Evolutionary conservation across 2,797 vertebrate species (phyloP).

Genomic region (Sebastes aleutianus): DNA sequence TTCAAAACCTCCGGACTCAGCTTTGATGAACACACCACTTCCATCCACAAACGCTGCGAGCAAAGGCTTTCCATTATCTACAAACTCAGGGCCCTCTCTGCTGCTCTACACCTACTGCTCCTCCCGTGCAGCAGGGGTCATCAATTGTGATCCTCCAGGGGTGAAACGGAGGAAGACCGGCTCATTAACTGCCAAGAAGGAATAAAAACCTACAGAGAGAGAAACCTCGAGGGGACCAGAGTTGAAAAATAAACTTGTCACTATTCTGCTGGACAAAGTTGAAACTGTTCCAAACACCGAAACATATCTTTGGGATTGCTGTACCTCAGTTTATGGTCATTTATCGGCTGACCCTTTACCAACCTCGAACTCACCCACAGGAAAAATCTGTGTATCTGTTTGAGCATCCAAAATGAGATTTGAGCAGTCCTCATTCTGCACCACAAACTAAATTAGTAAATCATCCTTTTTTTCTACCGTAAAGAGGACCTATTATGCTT

Average conservation of each 20-base stretch:
- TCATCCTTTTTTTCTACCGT: background rate
- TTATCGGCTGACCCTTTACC: background rate
- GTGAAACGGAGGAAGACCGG: constrained; percentile 17
- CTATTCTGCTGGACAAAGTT: background rate
- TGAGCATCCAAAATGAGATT: background rate
- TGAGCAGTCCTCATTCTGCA: background rate
- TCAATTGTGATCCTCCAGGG: constrained; percentile 20
- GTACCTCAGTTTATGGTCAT: too few species aligned
- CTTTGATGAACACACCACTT: constrained; percentile 13
- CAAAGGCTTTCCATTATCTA: constrained; percentile 31
- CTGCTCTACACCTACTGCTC: constrained; percentile 30
- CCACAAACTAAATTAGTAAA: background rate
- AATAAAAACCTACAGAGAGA: constrained; percentile 16
- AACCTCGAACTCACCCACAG: background rate
- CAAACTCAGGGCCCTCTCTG: background rate
- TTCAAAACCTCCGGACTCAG: background rate
- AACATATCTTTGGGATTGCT: background rate
- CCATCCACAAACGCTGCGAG: background rate
- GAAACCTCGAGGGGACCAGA: background rate
- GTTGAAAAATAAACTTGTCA: background rate
- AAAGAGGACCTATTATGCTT: too few species aligned
- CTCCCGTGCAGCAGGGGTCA: constrained; percentile 33
- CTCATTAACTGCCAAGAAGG: constrained; percentile 42
- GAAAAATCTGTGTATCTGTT: background rate
- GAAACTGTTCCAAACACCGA: background rate